Evolutionary conservation across 2,797 vertebrate genomes (phyloP), one percentile per base, ranked within the genome.

Genomic region (Platalea minor): DNA sequence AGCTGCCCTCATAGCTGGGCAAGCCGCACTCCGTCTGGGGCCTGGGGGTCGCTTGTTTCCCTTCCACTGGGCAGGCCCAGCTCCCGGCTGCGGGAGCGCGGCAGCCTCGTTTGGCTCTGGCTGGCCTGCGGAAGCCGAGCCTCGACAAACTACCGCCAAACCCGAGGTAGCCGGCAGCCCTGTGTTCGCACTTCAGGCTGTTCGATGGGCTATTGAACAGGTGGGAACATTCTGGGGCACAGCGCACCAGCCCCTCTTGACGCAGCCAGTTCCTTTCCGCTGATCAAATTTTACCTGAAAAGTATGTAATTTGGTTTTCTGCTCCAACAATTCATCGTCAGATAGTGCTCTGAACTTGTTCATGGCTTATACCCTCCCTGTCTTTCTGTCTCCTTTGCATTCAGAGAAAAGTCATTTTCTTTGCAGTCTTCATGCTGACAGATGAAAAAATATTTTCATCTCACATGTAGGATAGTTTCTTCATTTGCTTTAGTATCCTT

Each of bases 11-110:
- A 4, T 19, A 39, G 39, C 39, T 2, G 33, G 24, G 10, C 35
- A 15, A 4, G 6, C 41, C 45, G 43, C 24, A 0, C 31, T 7
- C 18, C 0, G 3, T 0, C n/a, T 1, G 18, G 9, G 9, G 7
- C 11, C 35, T 2, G 21, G 7, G 11, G 3, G 9, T 20, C 5
- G 0, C n/a, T 9, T 7, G 14, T 10, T 29, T 16, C 12, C 51
- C 41, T 10, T 2, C 4, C 5, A 1, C 20, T 1, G 37, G 33
- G 33, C 60, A 28, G 37, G 31, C 35, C 26, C 7, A 2, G 19
- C 61, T 26, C 29, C 14, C 12, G 5, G 18, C 25, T 24, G 14
- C 2, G 5, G 16, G 7, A 6, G 4, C 4, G 26, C 18, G 1
- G 9, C 6, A 5, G 68, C 57, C 23, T 17, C 5, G 16, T 19